Conservation (phyloP, 1,140 invertebrate species). For the Amyelois transitella region DNA sequence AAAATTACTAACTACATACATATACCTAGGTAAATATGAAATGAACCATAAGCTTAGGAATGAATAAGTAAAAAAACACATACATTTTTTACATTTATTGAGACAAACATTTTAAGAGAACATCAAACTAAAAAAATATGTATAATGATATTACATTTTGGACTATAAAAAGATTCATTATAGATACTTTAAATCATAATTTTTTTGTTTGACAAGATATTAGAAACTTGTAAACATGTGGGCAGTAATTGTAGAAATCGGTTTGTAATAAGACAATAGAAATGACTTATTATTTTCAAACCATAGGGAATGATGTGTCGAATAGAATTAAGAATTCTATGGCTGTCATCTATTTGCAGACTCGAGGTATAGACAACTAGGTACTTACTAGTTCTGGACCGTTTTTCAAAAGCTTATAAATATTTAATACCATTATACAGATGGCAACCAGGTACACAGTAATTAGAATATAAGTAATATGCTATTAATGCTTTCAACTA, state of each 20-base stretch:
- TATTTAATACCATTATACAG: slow-evolving; percentile 24
- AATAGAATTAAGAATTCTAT: no score
- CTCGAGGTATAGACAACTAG: slow-evolving; percentile 12
- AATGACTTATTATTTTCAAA: no score
- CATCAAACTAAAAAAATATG: slow-evolving; percentile 19
- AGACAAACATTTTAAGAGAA: slow-evolving; percentile 26
- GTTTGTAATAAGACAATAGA: no score
- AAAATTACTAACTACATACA: no score
- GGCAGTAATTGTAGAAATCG: neutral
- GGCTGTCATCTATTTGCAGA: neutral
- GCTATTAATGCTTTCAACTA: slow-evolving; percentile 18
- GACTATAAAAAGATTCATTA: slow-evolving; percentile 13
- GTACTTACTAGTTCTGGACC: slow-evolving; percentile 24
- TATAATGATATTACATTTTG: slow-evolving; percentile 4
- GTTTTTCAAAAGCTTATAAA: slow-evolving; percentile 29
- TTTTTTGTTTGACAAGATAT: slow-evolving; percentile 13
- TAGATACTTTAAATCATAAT: slow-evolving; percentile 7
- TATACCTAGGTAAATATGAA: no score
- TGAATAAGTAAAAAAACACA: neutral
- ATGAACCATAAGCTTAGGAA: no score
- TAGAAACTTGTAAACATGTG: neutral
- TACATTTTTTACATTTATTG: slow-evolving; percentile 20
- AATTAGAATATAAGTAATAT: slow-evolving; percentile 34
- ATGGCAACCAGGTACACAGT: slow-evolving; percentile 39
- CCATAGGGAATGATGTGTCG: no score